Evolutionary conservation across 2,797 vertebrate species (phyloP), one percentile per base, ranked within the genome.

Genomic region (Crypturellus tataupa): DNA sequence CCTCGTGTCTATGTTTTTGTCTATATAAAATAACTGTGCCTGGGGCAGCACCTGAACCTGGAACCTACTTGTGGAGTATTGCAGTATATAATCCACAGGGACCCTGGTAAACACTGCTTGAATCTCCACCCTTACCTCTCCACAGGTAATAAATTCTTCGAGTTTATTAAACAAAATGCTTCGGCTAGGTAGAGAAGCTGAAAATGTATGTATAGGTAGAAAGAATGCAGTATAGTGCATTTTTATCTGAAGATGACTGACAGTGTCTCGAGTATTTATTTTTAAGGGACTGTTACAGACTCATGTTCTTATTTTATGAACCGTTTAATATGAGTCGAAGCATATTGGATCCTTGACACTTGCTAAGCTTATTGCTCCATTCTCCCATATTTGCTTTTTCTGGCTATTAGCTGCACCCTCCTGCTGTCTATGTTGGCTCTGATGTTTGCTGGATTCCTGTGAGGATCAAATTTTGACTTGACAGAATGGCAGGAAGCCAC

Each of bases 401-500:
- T 56, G 58, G 87, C 46, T 77, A 63, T 68, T 69, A 78, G 44
- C 62, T 87, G 72, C 33, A 89, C 5, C 4, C 12, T 85, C 58
- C 72, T 82, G 60, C 71, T 92, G 68, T 75, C 19, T 70, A 46
- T 27, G 25, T 27, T 55, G 53, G 53, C 53, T 55, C 67, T 69
- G 19, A 39, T 90, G 35, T 75, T 83, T 64, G 68, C 25, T 73
- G 56, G 47, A 93, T 84, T 92, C 65, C 71, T 37, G 20, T 0
- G 0, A 67, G 56, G 82, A 64, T 44, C 31, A 80, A 71, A 68
- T 92, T 90, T 94, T 76, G 89, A 58, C 68, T 80, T 68, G 49
- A 33, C 56, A 86, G 77, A 85, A 82, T 44, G 68, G 81, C 64
- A 92, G 81, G 87, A 93, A 90, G 51, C 31, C 46, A 77, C 47